Evolutionary conservation across 2,888 invertebrate species (phyloP).

Genomic region (Nephrotoma flavescens): DNA sequence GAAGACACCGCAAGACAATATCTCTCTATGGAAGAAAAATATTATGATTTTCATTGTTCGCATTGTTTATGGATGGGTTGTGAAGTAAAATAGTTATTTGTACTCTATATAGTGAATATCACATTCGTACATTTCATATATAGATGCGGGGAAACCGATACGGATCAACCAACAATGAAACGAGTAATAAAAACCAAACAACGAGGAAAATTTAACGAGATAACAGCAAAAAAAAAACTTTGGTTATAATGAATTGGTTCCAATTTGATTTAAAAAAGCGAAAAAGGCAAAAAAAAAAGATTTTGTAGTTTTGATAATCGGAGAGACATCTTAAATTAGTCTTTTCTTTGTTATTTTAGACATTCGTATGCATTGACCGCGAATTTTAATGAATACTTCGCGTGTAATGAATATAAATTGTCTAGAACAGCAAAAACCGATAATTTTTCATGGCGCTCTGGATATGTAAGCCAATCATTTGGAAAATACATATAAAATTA

Average conservation of each 20-base stretch:
- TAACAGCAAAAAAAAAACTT: background rate
- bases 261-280: background rate
- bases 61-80: background rate
- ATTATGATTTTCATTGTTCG: background rate
- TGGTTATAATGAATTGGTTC: background rate
- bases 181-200: background rate
- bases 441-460: no score
- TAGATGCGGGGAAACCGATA: background rate
- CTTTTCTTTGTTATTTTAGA: background rate
- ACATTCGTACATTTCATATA: background rate
- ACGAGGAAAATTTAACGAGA: background rate
- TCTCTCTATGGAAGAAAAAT: background rate
- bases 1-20: background rate
- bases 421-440: no score
- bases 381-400: background rate
- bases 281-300: background rate
- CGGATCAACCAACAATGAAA: background rate
- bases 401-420: no score
- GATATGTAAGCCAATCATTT: no score
- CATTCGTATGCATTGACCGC: background rate
- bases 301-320: background rate
- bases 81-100: background rate
- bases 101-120: background rate
- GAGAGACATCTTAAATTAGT: background rate
- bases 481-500: no score